Percentiles rank a stretch among this genome's conserved stretches.
These are phyloP conservation scores for Ictalurus furcatus DNA, from an alignment of 2,113 vertebrate species.

Conservation along the genomic window DNA sequence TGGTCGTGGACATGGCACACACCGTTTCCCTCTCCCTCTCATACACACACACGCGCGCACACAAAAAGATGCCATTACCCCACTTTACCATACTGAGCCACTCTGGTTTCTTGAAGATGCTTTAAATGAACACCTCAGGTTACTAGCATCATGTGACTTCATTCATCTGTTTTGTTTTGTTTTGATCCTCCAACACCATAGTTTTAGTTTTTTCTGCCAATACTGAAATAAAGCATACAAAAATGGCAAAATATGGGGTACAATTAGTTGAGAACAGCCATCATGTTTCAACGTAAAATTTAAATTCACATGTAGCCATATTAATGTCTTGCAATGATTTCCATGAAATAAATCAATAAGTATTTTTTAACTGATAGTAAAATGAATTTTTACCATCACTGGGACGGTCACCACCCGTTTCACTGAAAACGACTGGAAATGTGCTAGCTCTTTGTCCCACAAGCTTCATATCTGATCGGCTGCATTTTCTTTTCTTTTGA, in stretches of 20 bases:
- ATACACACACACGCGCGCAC: conserved; percentile 65
- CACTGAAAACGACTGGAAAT: background rate
- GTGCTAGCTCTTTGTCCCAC: background rate
- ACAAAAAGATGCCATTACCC: conserved; percentile 56
- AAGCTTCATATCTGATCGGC: background rate
- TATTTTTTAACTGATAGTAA: background rate
- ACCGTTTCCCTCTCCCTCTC: conserved; percentile 38
- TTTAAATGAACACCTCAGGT: conserved; percentile 60
- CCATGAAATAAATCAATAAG: background rate
- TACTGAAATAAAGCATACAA: background rate
- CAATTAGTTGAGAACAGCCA: background rate
- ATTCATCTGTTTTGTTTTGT: background rate
- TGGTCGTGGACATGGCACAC: conserved; percentile 66
- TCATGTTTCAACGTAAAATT: background rate
- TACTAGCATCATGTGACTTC: background rate
- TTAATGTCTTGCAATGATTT: background rate
- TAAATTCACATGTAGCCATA: background rate
- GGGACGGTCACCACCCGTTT: background rate
- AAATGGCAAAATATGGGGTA: background rate
- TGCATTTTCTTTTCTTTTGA: background rate
- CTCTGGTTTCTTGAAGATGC: conserved; percentile 72
- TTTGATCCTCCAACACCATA: background rate
- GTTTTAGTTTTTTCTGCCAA: background rate
- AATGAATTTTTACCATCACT: too few relatives aligned
- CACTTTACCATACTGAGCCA: conserved; percentile 55